Percentiles rank a stretch among this genome's conserved stretches.
Evolutionary conservation across 2,888 invertebrate genomes (phyloP).

Genomic region (Cheilosia soror): DNA sequence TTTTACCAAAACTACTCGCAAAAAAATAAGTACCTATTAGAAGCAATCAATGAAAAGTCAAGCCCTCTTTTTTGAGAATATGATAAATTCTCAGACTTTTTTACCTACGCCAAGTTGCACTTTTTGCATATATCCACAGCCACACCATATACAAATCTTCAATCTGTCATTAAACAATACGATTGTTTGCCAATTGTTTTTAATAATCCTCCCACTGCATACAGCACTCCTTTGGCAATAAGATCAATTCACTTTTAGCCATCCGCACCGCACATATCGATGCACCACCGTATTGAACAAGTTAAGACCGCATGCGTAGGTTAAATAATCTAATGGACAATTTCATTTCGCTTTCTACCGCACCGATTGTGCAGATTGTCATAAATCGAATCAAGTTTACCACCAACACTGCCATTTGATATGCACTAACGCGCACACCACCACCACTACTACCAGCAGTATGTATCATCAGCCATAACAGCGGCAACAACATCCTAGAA

Average conservation of each 20-base stretch:
- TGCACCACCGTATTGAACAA: slow-evolving; percentile 22
- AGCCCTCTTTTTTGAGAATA: no score
- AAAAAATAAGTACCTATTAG: no score
- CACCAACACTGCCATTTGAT: slow-evolving; percentile 61
- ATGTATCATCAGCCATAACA: slow-evolving; percentile 36
- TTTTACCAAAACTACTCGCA: no score
- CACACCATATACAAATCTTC: no score
- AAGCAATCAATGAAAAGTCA: no score
- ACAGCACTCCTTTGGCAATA: slow-evolving; percentile 17
- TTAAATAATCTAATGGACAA: slow-evolving; percentile 71
- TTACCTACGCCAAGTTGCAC: no score
- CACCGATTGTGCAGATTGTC: slow-evolving; percentile 40
- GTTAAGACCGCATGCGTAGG: slow-evolving; percentile 57
- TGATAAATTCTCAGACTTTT: no score
- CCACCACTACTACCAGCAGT: background rate
- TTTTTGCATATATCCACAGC: no score
- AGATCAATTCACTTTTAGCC: slow-evolving; percentile 26
- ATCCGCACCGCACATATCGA: slow-evolving; percentile 5
- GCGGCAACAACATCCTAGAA: slow-evolving; percentile 70
- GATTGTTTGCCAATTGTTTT: background rate
- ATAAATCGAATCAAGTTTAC: slow-evolving; percentile 72
- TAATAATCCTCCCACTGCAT: background rate
- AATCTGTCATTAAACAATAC: no score
- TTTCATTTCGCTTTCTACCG: slow-evolving; percentile 68
- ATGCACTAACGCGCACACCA: slow-evolving; percentile 13